These are phyloP conservation scores for Lasioglossum zephyrum DNA, from an alignment of 2,888 invertebrate genomes.

Conservation along the genomic window DNA sequence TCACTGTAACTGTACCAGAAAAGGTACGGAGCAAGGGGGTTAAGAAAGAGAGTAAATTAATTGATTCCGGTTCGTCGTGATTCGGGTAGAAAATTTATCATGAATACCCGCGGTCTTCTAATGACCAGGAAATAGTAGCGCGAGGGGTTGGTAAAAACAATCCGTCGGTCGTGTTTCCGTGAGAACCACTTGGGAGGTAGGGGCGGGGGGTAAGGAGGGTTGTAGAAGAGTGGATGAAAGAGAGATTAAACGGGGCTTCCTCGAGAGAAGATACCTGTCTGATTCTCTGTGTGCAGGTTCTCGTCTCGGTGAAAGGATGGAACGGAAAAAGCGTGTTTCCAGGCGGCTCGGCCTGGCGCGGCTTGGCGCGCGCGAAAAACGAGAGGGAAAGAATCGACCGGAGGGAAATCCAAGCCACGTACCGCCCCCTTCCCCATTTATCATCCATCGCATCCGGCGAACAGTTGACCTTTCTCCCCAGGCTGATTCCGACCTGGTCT, in stretches of 20 bases:
- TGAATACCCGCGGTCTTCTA: no score
- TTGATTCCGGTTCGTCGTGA: no score
- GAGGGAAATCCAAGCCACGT: constrained; percentile 38
- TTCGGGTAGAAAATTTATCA: no score
- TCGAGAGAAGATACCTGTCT: constrained; percentile 3
- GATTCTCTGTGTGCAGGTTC: neutral
- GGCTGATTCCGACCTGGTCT: constrained; percentile 29
- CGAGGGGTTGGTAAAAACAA: neutral
- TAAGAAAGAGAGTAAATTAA: no score
- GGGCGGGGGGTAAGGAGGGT: neutral
- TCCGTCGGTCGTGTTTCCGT: neutral
- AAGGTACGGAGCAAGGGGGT: no score
- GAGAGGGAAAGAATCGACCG: constrained; percentile 14
- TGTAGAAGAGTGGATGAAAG: constrained; percentile 3
- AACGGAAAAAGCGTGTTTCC: constrained; percentile 4
- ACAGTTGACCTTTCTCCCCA: constrained; percentile 54
- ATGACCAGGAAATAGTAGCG: no score
- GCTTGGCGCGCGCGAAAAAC: constrained; percentile 7
- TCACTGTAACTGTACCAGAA: no score
- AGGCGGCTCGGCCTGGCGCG: neutral
- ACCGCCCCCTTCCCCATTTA: constrained; percentile 43
- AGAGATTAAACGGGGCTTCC: constrained; percentile 5
- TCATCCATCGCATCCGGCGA: constrained; percentile 51
- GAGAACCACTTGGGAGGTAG: neutral
- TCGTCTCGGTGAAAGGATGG: neutral